Percentiles rank a stretch among this genome's conserved stretches.
These are phyloP conservation scores for Drosophila truncata DNA, from an alignment of 1,140 invertebrate genomes.

Conservation along the genomic window DNA sequence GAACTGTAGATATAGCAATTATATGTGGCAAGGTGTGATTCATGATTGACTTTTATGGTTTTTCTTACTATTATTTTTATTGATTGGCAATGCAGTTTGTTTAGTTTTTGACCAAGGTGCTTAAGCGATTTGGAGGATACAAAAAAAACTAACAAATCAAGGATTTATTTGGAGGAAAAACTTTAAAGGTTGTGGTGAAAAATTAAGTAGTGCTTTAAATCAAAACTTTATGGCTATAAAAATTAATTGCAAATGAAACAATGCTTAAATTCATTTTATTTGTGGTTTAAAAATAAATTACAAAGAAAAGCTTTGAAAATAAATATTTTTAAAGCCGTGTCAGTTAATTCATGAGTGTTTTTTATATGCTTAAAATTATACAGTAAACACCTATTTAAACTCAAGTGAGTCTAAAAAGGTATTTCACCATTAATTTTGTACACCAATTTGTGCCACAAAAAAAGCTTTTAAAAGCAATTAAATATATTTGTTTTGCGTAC, in stretches of 20 bases:
- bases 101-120: background rate
- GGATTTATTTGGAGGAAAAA: too few species aligned
- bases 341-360: background rate
- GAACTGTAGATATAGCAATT: background rate
- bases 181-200: too few species aligned
- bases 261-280: too few species aligned
- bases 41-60: slow-evolving; percentile 23
- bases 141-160: background rate
- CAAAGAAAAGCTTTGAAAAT: background rate
- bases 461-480: slow-evolving; percentile 18
- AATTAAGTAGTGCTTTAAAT: too few species aligned
- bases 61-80: slow-evolving; percentile 9
- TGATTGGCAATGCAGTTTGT: slow-evolving; percentile 32
- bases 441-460: background rate
- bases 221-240: too few species aligned
- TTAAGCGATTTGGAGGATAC: slow-evolving; percentile 4
- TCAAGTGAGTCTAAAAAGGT: background rate
- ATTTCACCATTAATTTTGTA: background rate
- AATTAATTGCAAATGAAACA: too few species aligned
- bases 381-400: too few species aligned
- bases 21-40: slow-evolving; percentile 23
- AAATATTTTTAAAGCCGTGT: background rate
- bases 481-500: background rate
- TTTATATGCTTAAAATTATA: background rate
- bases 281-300: background rate